phyloP scores from a whole-genome alignment of 2,113 vertebrate genomes.

The Eupsittula cactorum region DNA sequence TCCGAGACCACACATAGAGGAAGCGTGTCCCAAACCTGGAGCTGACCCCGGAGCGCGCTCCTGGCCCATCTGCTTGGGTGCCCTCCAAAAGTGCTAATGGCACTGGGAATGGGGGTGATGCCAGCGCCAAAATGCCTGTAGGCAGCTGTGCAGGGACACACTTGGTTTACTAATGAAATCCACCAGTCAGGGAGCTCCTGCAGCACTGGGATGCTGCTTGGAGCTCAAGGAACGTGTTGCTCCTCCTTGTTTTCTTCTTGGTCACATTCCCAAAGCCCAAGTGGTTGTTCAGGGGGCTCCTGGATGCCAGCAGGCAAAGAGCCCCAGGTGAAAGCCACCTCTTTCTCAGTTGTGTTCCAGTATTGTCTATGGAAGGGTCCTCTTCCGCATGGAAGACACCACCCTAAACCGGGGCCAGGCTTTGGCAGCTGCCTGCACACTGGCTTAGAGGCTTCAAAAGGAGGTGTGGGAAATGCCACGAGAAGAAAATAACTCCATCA shows the following conservation, averaged over 20 bases:
- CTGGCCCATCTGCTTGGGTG: not conserved
- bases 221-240: not conserved
- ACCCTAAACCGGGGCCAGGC: not conserved
- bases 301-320: not conserved
- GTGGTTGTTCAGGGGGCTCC: not conserved
- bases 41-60: fast-evolving
- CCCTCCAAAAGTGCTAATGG: not conserved
- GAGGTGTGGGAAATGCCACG: not conserved
- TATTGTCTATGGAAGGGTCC: not conserved
- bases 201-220: fast-evolving
- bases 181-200: not conserved
- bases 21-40: not conserved
- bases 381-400: not conserved
- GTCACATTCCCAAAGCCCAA: fast-evolving
- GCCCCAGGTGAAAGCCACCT: not conserved
- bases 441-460: not conserved
- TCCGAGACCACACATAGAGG: fast-evolving
- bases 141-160: not conserved
- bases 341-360: not conserved
- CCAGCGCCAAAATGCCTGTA: not conserved
- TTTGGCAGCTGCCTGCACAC: not conserved
- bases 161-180: not conserved
- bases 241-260: not conserved
- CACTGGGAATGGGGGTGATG: fast-evolving
- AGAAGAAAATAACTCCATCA: not conserved